These are phyloP conservation scores for Plecturocebus donacophilus DNA, from an alignment of 2,113 vertebrate genomes.

Conservation along the genomic window DNA sequence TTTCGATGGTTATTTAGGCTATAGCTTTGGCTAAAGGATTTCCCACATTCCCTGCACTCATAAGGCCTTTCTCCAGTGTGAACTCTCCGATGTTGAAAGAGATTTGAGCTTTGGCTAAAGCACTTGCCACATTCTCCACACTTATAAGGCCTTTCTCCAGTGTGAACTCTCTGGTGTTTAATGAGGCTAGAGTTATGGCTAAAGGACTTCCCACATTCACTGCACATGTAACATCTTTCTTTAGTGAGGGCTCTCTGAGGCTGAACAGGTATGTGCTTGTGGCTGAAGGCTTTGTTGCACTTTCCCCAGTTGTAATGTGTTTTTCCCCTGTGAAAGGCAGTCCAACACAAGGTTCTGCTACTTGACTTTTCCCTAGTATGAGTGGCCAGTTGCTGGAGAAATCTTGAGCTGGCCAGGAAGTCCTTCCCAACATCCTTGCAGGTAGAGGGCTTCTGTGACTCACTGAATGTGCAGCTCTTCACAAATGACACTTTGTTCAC, in stretches of 20 bases:
- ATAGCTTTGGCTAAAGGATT: too few relatives aligned
- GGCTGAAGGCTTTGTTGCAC: not conserved
- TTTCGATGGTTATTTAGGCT: too few relatives aligned
- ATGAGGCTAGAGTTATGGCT: not conserved
- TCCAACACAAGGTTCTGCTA: not conserved
- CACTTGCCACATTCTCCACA: too few relatives aligned
- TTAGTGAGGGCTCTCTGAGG: not conserved
- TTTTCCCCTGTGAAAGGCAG: not conserved
- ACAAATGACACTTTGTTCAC: not conserved
- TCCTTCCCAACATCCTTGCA: not conserved
- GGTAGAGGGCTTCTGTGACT: not conserved
- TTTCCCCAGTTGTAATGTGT: not conserved
- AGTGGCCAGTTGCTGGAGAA: not conserved
- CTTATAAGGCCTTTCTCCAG: too few relatives aligned
- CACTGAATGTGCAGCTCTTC: not conserved
- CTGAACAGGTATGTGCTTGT: not conserved
- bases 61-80: too few relatives aligned
- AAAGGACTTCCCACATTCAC: constrained; percentile 47
- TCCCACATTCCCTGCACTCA: too few relatives aligned
- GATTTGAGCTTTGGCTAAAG: too few relatives aligned
- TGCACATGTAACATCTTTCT: not conserved
- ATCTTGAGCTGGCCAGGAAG: not conserved
- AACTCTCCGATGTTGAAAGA: too few relatives aligned
- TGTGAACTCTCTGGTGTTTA: constrained; percentile 2
- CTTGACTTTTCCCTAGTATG: not conserved